phyloP scores from a whole-genome alignment of 2,113 vertebrate species.

The Phrynosoma platyrhinos region DNA sequence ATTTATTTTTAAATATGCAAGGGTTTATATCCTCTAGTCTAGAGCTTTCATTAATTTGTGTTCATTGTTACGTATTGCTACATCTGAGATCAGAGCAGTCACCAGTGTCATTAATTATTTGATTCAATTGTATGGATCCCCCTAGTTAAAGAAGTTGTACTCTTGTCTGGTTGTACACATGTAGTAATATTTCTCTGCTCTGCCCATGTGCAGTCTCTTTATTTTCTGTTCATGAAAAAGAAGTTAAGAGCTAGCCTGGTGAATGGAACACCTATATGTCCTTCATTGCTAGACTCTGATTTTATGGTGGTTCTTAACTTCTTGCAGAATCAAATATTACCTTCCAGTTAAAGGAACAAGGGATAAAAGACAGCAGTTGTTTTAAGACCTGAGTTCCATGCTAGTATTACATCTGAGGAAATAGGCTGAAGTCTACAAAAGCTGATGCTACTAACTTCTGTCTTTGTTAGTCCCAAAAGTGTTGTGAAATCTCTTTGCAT shows the following conservation, averaged over 20 bases:
- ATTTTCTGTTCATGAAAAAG: neutral
- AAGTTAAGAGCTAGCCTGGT: neutral
- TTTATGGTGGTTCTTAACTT: neutral
- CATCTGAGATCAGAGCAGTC: neutral
- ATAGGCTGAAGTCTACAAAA: no score
- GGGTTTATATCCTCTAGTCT: neutral
- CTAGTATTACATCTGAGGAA: neutral
- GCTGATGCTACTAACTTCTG: no score
- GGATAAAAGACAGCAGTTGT: neutral
- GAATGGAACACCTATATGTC: no score
- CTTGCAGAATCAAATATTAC: neutral
- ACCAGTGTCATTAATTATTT: conserved; percentile 5
- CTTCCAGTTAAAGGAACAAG: neutral
- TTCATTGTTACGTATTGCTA: neutral
- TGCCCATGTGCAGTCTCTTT: neutral
- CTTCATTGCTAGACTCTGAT: neutral
- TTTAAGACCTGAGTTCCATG: neutral
- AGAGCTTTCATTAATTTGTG: neutral
- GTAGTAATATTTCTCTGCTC: neutral
- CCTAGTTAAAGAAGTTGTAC: neutral
- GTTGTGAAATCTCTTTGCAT: no score
- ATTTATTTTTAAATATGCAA: neutral
- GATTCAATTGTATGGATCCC: neutral
- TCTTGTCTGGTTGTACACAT: neutral
- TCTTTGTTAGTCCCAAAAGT: no score